Conservation (phyloP, 2,113 vertebrate species). For the Canis aureus region DNA sequence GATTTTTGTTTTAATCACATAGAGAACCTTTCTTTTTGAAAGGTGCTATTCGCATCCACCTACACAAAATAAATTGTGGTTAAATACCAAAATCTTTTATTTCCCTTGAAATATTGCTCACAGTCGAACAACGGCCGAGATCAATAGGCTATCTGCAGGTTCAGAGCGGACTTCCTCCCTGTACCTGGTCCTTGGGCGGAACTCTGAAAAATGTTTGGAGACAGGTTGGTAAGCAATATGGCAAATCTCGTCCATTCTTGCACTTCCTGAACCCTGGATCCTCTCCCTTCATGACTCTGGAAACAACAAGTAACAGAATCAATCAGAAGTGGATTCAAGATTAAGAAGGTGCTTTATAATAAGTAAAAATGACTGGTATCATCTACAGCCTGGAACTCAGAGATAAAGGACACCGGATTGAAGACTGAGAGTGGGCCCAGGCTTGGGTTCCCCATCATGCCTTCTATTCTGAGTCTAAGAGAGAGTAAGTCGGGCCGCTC, state of each 20-base stretch:
- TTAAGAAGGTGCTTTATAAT: not conserved
- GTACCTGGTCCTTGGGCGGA: not conserved
- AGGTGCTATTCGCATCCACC: not conserved
- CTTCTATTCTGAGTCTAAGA: not conserved
- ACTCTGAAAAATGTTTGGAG: constrained; percentile 15
- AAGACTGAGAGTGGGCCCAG: not conserved
- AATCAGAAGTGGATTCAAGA: not conserved
- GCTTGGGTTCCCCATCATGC: not conserved
- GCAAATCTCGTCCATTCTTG: constrained; percentile 16
- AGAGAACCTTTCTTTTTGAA: not conserved
- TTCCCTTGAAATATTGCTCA: not conserved
- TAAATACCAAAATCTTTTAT: constrained; percentile 3
- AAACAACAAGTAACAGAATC: constrained; percentile 41
- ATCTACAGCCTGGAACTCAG: not conserved
- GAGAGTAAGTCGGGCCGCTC: not conserved
- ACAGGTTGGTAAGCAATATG: not conserved
- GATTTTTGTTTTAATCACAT: not conserved
- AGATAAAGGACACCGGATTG: constrained; percentile 5
- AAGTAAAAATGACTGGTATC: not conserved
- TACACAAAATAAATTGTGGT: constrained; percentile 3
- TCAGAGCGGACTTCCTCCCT: not conserved
- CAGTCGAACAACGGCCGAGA: not conserved
- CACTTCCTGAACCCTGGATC: constrained; percentile 5
- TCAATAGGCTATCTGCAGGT: not conserved
- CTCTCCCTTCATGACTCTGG: constrained; percentile 28